Conservation (phyloP, 2,888 invertebrate species). For the Panorpa germanica region DNA sequence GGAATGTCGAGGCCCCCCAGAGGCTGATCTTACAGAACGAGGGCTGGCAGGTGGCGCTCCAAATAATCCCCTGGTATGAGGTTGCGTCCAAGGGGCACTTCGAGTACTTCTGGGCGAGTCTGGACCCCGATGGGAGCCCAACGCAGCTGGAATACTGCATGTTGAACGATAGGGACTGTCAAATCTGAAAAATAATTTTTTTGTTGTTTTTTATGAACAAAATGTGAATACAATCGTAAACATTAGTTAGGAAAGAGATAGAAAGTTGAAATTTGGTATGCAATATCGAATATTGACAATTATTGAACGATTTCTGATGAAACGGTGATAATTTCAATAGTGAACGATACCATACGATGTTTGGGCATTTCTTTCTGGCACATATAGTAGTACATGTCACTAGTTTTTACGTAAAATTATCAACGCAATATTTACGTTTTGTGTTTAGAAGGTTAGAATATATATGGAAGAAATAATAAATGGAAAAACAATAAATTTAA, state of each 20-base stretch:
- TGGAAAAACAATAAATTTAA: slow-evolving; percentile 12
- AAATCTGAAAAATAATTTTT: slow-evolving; percentile 19
- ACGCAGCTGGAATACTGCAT: slow-evolving; percentile 27
- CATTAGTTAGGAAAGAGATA: slow-evolving; percentile 13
- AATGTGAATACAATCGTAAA: slow-evolving; percentile 9
- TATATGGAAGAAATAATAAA: too few relatives aligned
- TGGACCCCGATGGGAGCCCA: slow-evolving; percentile 27
- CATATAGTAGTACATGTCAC: too few relatives aligned
- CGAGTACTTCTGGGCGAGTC: slow-evolving; percentile 67
- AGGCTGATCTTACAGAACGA: slow-evolving; percentile 59
- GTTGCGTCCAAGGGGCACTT: slow-evolving; percentile 63
- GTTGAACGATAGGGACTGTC: slow-evolving; percentile 31
- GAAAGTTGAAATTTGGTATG: slow-evolving; percentile 11
- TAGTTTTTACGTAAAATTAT: too few relatives aligned
- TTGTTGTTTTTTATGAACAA: too few relatives aligned
- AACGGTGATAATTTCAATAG: slow-evolving; percentile 1
- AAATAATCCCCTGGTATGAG: slow-evolving; percentile 57
- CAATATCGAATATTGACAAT: too few relatives aligned
- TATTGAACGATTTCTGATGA: slow-evolving; percentile 4
- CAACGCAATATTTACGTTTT: too few relatives aligned
- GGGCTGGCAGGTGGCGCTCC: slow-evolving; percentile 56
- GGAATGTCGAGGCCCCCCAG: slow-evolving; percentile 17
- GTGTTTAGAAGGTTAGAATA: too few relatives aligned
- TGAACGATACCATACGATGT: too few relatives aligned
- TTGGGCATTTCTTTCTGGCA: too few relatives aligned